Evolutionary conservation across 2,113 vertebrate species (phyloP).

Genomic region (Leptobrachium ailaonicum): DNA sequence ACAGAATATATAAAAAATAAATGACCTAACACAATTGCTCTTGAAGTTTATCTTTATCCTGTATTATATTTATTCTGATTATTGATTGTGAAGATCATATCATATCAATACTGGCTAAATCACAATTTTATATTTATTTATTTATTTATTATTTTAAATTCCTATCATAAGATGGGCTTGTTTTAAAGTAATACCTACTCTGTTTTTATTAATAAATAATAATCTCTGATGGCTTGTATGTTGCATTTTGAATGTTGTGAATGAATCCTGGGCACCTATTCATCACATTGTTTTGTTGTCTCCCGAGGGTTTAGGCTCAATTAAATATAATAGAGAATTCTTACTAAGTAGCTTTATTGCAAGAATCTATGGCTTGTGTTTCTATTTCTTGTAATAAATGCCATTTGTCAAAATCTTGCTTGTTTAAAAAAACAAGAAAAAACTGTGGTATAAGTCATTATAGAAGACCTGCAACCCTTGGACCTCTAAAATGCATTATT

Average conservation of each 20-base stretch:
- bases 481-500: too few relatives aligned
- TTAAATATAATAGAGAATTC: neutral
- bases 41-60: constrained; percentile 6
- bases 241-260: neutral
- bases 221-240: neutral
- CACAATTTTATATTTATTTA: neutral
- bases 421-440: too few relatives aligned
- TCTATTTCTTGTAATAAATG: neutral
- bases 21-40: constrained; percentile 28
- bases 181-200: too few relatives aligned
- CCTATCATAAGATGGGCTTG: too few relatives aligned
- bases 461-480: too few relatives aligned
- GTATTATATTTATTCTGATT: neutral
- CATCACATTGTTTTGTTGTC: neutral
- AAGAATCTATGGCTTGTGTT: neutral
- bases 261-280: neutral
- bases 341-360: neutral
- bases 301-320: neutral
- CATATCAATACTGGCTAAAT: neutral
- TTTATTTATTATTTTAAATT: too few relatives aligned
- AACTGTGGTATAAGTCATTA: too few relatives aligned
- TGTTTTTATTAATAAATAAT: neutral
- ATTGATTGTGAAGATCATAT: too few relatives aligned
- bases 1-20: constrained; percentile 32
- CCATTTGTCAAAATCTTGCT: neutral